Conservation (phyloP, 2,113 vertebrate species). For the Rhipidura dahli region DNA sequence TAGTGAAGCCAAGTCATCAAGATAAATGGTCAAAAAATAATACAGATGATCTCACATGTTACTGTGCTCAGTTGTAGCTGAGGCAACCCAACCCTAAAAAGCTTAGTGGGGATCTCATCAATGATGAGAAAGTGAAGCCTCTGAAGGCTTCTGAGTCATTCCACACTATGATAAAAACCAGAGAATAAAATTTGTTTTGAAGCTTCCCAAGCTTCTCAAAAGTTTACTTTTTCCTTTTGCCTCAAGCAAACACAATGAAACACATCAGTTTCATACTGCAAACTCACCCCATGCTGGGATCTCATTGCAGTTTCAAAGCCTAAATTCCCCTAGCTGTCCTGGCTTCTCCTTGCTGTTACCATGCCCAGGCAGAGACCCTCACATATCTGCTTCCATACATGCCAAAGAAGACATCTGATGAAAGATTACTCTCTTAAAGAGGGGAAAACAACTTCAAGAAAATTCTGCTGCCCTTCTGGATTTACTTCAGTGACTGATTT, state of each 20-base stretch:
- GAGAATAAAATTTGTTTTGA: not conserved
- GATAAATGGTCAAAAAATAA: conserved; percentile 25
- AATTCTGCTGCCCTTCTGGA: not conserved
- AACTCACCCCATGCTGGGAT: not conserved
- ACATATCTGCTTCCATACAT: not conserved
- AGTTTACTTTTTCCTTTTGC: not conserved
- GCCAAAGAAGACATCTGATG: not conserved
- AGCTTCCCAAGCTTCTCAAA: not conserved
- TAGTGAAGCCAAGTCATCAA: conserved; percentile 16
- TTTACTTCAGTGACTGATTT: not conserved
- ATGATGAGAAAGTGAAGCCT: not conserved
- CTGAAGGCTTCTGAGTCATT: not conserved
- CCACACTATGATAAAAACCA: not conserved
- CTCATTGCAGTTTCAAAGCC: not conserved
- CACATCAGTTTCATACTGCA: not conserved
- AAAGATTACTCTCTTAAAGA: not conserved
- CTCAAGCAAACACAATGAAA: not conserved
- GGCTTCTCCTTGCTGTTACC: not conserved
- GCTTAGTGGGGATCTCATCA: not conserved
- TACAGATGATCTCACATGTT: not conserved
- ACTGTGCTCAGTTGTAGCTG: not conserved
- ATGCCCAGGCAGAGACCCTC: not conserved
- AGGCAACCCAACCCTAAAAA: not conserved
- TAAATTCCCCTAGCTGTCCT: not conserved
- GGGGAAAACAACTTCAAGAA: not conserved